Percentiles rank a stretch among this genome's conserved stretches.
Conservation (phyloP, 1,140 invertebrate species). For the Galleria mellonella region DNA sequence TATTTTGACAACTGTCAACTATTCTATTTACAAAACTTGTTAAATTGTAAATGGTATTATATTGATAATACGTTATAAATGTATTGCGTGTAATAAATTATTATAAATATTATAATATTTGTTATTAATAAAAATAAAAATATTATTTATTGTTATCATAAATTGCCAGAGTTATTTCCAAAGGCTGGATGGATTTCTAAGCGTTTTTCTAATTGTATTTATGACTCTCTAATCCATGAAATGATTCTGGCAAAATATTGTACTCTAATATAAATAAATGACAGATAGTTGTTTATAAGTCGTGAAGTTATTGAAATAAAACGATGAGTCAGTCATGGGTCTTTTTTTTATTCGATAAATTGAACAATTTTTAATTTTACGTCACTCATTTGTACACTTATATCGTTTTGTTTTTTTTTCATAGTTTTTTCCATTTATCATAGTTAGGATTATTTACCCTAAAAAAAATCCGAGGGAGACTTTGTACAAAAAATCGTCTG, state of each 20-base stretch:
- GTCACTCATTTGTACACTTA: too few relatives aligned
- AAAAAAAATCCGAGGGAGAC: too few relatives aligned
- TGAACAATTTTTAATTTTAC: too few relatives aligned
- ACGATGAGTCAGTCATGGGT: constrained; percentile 22
- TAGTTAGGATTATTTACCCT: too few relatives aligned
- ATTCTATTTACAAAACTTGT: not conserved
- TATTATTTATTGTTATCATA: constrained; percentile 1
- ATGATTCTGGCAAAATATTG: constrained; percentile 30
- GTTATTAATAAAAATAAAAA: not conserved
- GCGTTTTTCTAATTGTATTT: constrained; percentile 5
- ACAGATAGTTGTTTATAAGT: constrained; percentile 16
- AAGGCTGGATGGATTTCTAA: constrained; percentile 51
- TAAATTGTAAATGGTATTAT: constrained; percentile 2
- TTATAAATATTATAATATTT: not conserved
- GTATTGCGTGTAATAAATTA: not conserved
- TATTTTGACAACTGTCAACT: not conserved
- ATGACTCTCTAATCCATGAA: constrained; percentile 32
- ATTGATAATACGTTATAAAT: too few relatives aligned
- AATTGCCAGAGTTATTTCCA: constrained; percentile 35
- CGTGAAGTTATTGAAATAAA: constrained; percentile 37
- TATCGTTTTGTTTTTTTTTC: too few relatives aligned
- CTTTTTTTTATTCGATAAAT: constrained; percentile 8
- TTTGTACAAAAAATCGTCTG: too few relatives aligned
- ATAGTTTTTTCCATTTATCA: too few relatives aligned
- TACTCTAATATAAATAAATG: constrained; percentile 10